A percentile compares a stretch with the other conserved stretches of the same genome.
phyloP scores from a whole-genome alignment of 2,113 vertebrate genomes.

The Australoheros scitulus region DNA sequence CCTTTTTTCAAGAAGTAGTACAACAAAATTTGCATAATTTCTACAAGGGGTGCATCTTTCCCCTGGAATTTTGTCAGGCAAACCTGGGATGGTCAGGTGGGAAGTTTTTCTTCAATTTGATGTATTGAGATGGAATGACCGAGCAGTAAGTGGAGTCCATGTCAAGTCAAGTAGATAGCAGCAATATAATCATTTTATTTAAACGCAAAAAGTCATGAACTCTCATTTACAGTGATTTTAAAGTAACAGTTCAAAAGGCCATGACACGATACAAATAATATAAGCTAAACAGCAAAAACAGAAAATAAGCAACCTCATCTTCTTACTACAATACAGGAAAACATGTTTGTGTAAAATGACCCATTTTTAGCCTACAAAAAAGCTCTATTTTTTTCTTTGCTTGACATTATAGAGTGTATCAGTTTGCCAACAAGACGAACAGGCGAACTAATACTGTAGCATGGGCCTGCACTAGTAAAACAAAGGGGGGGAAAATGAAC shows the following conservation, averaged over 20 bases:
- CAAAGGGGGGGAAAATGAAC: not conserved
- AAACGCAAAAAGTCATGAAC: too few species aligned
- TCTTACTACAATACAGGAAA: not conserved
- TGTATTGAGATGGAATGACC: not conserved
- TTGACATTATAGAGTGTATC: not conserved
- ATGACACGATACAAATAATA: not conserved
- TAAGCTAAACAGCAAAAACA: not conserved
- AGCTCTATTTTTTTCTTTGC: not conserved
- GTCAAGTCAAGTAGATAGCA: not conserved
- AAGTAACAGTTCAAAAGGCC: too few species aligned
- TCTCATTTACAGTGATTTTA: too few species aligned
- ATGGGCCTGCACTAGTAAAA: not conserved
- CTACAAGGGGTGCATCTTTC: not conserved
- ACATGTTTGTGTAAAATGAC: not conserved
- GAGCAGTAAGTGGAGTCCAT: not conserved
- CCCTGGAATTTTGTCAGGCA: not conserved
- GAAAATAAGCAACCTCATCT: not conserved
- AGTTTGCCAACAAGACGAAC: not conserved
- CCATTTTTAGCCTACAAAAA: not conserved
- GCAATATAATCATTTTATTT: not conserved
- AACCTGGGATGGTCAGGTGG: not conserved
- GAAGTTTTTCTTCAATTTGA: not conserved
- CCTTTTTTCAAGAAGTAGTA: not conserved
- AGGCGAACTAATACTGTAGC: not conserved
- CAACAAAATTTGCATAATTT: not conserved